Base-by-base conservation (phyloP, 2,113 vertebrate species). In the Anarhynchus alexandrinus region DNA sequence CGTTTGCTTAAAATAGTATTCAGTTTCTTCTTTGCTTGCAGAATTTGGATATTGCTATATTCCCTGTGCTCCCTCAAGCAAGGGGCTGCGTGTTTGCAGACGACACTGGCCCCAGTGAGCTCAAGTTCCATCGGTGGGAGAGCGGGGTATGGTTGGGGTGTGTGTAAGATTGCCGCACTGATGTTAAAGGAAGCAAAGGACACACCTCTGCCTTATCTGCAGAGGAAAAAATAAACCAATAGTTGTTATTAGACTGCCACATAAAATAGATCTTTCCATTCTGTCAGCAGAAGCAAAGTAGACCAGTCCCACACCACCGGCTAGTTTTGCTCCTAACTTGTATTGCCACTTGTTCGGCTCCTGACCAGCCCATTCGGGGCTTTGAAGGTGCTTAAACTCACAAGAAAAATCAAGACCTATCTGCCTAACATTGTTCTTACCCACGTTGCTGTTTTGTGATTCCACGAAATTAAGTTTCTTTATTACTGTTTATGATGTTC, bases 1-100 rank as follows among this genome's bases (percentile, higher is more conserved):
- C 58, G 9, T 51, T 93, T 82, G 47, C 73, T 83, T 94, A 87
- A 92, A 95, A 94, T 70, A 82, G 55, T 40, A 38, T 83, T 88
- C 80, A 83, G 77, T 18, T 95, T 61, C 38, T 89, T 94, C 80
- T 96, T 58, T 92, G 45, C 76, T 88, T 93, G 70, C 49, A 94
- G 65, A 73, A 87, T 84, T 73, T 94, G 27, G 27, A 52, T 72
- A 66, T 88, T 90, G 76, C 58, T 93, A 13, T 96, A 92, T 55
- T 82, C 36, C 40, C 23, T 84, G 20, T 14, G 13, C 11, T 73
- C 49, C 36, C 43, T 82, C 29, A 77, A 38, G n/a, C 22, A 36
- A 84, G 38, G 67, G 14, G n/a, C 32, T 38, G 8, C 0, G 0
- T 3, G 3, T 62, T 81, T 74, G 38, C 51, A 83, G 40, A 67